phyloP scores from a whole-genome alignment of 2,113 vertebrate genomes.

The Gymnocephalus cernua region DNA sequence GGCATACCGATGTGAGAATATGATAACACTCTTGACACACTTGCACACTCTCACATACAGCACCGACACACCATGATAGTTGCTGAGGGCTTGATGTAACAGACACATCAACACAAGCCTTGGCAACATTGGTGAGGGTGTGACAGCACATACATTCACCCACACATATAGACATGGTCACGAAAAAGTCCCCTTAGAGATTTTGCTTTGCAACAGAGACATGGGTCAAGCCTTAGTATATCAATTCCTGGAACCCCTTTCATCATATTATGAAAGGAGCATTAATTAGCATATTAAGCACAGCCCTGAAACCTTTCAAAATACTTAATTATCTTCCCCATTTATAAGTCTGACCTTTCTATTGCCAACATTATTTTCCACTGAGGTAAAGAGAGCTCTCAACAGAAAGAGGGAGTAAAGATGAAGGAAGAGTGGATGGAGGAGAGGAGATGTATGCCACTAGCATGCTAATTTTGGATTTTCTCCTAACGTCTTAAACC shows the following conservation, averaged over 20 bases:
- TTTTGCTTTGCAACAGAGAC: neutral
- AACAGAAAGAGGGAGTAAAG: constrained; percentile 17
- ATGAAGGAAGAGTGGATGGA: constrained; percentile 17
- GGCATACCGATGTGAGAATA: constrained; percentile 7
- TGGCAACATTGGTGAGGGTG: neutral
- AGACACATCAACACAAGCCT: constrained; percentile 29
- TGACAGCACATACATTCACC: constrained; percentile 16
- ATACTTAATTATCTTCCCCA: constrained; percentile 54
- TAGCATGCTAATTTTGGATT: constrained; percentile 36
- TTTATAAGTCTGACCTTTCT: constrained; percentile 64
- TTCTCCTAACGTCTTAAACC: constrained; percentile 31
- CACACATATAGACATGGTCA: neutral
- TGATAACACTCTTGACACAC: constrained; percentile 7
- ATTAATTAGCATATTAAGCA: constrained; percentile 43
- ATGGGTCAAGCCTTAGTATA: neutral
- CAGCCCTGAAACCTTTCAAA: constrained; percentile 33
- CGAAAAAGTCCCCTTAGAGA: neutral
- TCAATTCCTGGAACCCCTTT: constrained; percentile 13
- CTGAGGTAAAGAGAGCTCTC: constrained; percentile 28
- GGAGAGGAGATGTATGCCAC: constrained; percentile 16
- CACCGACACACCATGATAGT: neutral
- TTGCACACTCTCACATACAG: neutral
- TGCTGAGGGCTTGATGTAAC: constrained; percentile 23
- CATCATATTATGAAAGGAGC: neutral
- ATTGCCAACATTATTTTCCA: constrained; percentile 41